Conservation (phyloP, 2,888 invertebrate genomes). For the Mimumesa dahlbomi region DNA sequence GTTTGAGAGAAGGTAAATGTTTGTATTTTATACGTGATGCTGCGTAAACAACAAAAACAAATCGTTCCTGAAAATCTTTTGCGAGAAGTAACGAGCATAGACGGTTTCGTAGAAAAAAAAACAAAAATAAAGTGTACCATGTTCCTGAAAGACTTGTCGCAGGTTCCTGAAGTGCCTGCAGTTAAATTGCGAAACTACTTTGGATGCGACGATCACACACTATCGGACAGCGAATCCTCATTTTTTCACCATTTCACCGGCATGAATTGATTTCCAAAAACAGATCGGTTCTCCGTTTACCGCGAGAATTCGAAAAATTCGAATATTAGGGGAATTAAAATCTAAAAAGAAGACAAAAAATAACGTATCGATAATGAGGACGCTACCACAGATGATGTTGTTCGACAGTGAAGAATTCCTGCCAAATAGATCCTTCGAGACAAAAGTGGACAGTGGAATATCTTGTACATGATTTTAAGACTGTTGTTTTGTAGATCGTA, state of each 20-base stretch:
- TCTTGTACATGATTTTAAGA: slow-evolving; percentile 18
- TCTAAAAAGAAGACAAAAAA: neutral
- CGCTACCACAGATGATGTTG: neutral
- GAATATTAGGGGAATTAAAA: too few relatives aligned
- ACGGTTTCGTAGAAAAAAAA: too few relatives aligned
- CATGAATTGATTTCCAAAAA: too few relatives aligned
- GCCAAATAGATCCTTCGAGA: neutral
- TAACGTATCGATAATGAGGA: neutral
- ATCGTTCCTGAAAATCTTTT: neutral
- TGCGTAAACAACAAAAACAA: neutral
- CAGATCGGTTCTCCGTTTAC: too few relatives aligned
- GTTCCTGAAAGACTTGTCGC: slow-evolving; percentile 1
- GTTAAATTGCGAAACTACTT: too few relatives aligned
- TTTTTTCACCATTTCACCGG: too few relatives aligned
- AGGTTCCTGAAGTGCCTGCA: too few relatives aligned
- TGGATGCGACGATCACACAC: too few relatives aligned
- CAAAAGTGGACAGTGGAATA: slow-evolving; percentile 5
- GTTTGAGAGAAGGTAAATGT: neutral
- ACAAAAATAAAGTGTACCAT: too few relatives aligned
- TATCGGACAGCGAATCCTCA: too few relatives aligned
- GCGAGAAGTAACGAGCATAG: too few relatives aligned
- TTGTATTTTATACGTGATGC: neutral
- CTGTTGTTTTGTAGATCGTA: slow-evolving; percentile 35
- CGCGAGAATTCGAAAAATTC: too few relatives aligned
- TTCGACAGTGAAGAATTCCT: slow-evolving; percentile 6